These are phyloP conservation scores for Timema cristinae DNA, from an alignment of 2,888 invertebrate genomes.

Conservation along the genomic window DNA sequence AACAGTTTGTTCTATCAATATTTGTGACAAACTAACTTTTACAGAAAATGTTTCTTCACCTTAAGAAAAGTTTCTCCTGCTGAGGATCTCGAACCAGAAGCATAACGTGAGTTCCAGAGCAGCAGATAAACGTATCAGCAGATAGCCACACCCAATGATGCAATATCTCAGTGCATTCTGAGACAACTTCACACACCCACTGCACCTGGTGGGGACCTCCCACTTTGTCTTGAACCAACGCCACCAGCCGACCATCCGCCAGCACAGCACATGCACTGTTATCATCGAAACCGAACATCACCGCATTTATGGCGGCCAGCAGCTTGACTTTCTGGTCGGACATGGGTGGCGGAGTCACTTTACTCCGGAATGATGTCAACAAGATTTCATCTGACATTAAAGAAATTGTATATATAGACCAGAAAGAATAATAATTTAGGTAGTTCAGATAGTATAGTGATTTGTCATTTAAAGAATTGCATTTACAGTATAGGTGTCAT, in stretches of 20 bases:
- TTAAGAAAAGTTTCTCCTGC: neutral
- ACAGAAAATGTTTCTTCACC: neutral
- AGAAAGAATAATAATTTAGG: too few species aligned
- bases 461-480: too few species aligned
- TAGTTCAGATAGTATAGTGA: too few species aligned
- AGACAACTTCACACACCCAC: too few species aligned
- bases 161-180: neutral
- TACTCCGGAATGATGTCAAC: conserved; percentile 67
- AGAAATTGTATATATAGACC: conserved; percentile 21
- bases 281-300: conserved; percentile 48
- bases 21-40: too few species aligned
- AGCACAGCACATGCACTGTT: conserved; percentile 40
- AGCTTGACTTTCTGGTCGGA: conserved; percentile 56
- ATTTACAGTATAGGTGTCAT: too few species aligned
- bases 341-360: conserved; percentile 83
- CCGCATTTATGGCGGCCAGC: conserved; percentile 54
- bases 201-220: too few species aligned
- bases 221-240: neutral
- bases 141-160: conserved; percentile 14
- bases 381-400: conserved; percentile 52
- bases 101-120: neutral
- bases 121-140: conserved; percentile 2
- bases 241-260: conserved; percentile 43
- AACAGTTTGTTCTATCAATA: too few species aligned
- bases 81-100: neutral